These are phyloP conservation scores for Leptoclinus maculatus DNA, from an alignment of 2,797 vertebrate species.

Conservation along the genomic window DNA sequence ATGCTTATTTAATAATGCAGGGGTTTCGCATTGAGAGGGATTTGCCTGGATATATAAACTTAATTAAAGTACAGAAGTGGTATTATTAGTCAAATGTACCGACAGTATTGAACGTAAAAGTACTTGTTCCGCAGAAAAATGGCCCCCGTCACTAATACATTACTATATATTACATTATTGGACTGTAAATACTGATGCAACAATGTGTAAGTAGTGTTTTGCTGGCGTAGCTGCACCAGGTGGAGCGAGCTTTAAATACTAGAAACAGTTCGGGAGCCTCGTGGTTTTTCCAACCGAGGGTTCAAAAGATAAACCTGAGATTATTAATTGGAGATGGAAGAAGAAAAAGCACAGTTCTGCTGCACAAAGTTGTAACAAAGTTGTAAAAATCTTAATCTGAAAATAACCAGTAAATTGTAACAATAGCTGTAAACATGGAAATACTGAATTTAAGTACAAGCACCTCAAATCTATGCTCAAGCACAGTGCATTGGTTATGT, in stretches of 20 bases:
- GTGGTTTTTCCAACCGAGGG: background rate
- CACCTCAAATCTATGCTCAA: background rate
- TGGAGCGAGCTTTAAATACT: background rate
- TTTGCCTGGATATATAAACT: background rate
- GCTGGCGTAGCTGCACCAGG: background rate
- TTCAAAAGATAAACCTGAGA: background rate
- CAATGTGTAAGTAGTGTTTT: background rate
- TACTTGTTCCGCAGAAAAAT: background rate
- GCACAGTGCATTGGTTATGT: background rate
- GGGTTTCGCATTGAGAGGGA: background rate
- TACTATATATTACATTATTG: background rate
- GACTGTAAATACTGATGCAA: constrained; percentile 4
- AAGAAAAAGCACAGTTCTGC: background rate
- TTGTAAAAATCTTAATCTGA: background rate
- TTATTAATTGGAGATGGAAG: background rate
- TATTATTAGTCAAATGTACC: background rate
- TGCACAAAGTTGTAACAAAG: no score
- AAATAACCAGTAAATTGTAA: background rate
- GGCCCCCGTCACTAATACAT: background rate
- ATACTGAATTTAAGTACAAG: background rate
- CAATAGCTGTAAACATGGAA: background rate
- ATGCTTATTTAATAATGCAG: background rate
- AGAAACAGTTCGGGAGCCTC: background rate
- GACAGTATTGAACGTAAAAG: background rate
- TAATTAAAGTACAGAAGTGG: background rate